Percentiles rank a stretch among this genome's conserved stretches.
Evolutionary conservation across 2,888 invertebrate species (phyloP).

Genomic region (Iphiclides podalirius): DNA sequence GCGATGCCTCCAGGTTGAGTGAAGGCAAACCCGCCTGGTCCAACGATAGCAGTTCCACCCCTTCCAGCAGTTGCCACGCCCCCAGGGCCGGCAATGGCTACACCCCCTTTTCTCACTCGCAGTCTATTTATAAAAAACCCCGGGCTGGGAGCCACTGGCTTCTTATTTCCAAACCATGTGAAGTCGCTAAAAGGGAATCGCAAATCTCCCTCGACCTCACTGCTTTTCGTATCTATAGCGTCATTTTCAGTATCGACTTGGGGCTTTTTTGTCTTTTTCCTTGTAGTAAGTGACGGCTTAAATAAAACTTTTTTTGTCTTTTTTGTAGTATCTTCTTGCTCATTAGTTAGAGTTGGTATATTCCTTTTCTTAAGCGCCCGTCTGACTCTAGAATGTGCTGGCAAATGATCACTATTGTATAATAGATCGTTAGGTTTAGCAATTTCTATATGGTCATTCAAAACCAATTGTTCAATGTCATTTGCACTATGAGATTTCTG

Average conservation of each 20-base stretch:
- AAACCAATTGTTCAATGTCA: constrained; percentile 21
- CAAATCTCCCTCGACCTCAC: constrained; percentile 44
- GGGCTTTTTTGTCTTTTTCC: constrained; percentile 45
- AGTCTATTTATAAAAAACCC: constrained; percentile 85
- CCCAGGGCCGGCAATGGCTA: constrained; percentile 90
- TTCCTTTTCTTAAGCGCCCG: constrained; percentile 59
- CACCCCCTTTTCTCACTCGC: constrained; percentile 86
- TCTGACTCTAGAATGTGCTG: constrained; percentile 39
- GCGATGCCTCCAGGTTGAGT: constrained; percentile 88
- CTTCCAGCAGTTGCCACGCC: constrained; percentile 89
- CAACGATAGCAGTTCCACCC: constrained; percentile 90
- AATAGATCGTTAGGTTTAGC: not conserved
- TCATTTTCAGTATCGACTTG: constrained; percentile 33
- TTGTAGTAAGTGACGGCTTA: constrained; percentile 38
- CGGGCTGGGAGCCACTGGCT: constrained; percentile 65
- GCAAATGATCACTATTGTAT: constrained; percentile 1
- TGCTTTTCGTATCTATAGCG: constrained; percentile 40
- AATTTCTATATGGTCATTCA: constrained; percentile 26
- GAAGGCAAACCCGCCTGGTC: constrained; percentile 87
- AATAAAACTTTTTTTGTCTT: constrained; percentile 47
- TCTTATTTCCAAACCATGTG: constrained; percentile 51
- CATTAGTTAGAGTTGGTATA: constrained; percentile 37
- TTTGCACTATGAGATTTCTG: constrained; percentile 44
- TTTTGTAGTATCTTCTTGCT: constrained; percentile 41
- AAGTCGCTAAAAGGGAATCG: constrained; percentile 50